Conservation (phyloP, 2,113 vertebrate species). For the Halcyon senegalensis region DNA sequence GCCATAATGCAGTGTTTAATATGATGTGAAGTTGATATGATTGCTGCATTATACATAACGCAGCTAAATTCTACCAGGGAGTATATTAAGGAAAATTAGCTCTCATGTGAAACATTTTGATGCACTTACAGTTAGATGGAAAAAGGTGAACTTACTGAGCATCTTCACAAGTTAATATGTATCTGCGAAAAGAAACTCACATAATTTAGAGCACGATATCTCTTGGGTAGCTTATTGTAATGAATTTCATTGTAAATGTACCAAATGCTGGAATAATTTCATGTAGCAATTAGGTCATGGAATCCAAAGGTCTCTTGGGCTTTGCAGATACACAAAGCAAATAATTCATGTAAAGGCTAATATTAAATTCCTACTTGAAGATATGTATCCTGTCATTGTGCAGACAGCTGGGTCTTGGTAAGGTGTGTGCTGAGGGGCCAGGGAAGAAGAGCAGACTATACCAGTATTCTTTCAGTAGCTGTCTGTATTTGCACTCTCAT, state of each 20-base stretch:
- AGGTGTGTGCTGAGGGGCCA: not conserved
- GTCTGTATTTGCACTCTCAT: not conserved
- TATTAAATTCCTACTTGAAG: not conserved
- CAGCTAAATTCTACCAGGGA: constrained; percentile 36
- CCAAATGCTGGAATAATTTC: constrained; percentile 13
- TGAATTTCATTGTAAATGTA: constrained; percentile 13
- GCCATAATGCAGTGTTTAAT: constrained; percentile 4
- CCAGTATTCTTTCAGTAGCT: not conserved
- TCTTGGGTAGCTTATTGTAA: constrained; percentile 31
- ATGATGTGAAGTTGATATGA: constrained; percentile 19
- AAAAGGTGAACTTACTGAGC: not conserved
- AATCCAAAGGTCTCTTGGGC: not conserved
- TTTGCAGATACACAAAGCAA: not conserved
- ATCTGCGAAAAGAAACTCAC: not conserved
- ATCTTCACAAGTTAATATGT: not conserved
- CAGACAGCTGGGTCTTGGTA: not conserved
- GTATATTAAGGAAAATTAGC: constrained; percentile 48
- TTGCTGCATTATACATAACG: constrained; percentile 37
- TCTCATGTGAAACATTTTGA: not conserved
- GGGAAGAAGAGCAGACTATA: not conserved
- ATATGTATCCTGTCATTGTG: not conserved
- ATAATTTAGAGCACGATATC: not conserved
- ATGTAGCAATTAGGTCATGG: constrained; percentile 32
- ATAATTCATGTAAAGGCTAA: not conserved
- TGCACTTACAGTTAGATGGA: not conserved